Conservation (phyloP, 2,888 invertebrate genomes). For the Syrista parreyssii region DNA sequence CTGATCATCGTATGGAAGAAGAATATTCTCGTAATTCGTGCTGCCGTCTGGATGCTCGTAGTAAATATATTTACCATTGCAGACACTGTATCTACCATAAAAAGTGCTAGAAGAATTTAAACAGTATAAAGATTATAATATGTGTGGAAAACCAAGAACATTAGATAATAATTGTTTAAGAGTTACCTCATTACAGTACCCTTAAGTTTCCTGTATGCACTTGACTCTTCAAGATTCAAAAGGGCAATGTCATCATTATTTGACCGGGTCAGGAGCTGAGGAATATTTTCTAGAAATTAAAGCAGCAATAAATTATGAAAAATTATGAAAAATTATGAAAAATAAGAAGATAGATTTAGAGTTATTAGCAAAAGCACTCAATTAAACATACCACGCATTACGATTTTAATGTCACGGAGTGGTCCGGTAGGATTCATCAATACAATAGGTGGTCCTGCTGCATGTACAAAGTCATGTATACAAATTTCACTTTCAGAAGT, state of each 20-base stretch:
- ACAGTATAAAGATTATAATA: too few relatives aligned
- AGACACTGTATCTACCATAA: neutral
- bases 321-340: neutral
- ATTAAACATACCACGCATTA: neutral
- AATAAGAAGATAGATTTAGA: neutral
- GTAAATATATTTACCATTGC: neutral
- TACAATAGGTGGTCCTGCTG: neutral
- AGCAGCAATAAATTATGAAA: neutral
- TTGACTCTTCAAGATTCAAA: neutral
- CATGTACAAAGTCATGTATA: constrained; percentile 36
- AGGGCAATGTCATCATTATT: neutral
- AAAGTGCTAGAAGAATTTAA: neutral
- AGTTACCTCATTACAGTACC: neutral
- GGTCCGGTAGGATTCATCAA: neutral
- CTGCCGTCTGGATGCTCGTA: neutral
- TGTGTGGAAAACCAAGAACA: neutral
- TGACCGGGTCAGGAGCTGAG: neutral
- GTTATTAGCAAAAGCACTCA: neutral
- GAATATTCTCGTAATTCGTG: neutral
- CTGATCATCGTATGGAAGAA: neutral
- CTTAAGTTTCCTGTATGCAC: neutral
- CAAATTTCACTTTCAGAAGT: constrained; percentile 46
- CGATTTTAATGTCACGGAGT: neutral
- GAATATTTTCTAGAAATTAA: neutral
- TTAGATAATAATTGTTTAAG: neutral